These are phyloP conservation scores for Erynnis tages DNA, from an alignment of 2,888 invertebrate species.

Conservation along the genomic window DNA sequence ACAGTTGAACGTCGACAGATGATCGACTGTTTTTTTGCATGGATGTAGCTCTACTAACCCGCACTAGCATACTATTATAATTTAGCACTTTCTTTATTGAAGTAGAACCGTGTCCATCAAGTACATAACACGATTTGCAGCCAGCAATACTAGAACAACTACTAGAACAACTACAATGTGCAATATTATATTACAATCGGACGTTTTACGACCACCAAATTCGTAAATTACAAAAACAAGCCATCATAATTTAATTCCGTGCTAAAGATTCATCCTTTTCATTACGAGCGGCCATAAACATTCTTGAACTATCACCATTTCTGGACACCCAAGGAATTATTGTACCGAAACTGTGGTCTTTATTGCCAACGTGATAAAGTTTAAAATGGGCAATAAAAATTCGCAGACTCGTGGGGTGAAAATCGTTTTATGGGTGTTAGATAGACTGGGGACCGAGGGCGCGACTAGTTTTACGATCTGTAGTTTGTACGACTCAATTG, in stretches of 20 bases:
- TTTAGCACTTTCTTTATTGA: too few relatives aligned
- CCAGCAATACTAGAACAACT: too few relatives aligned
- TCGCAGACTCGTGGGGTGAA: constrained; percentile 12
- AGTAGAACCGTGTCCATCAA: too few relatives aligned
- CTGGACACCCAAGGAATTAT: background rate
- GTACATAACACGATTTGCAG: too few relatives aligned
- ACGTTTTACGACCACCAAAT: too few relatives aligned
- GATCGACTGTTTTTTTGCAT: too few relatives aligned
- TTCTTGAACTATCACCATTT: constrained; percentile 14
- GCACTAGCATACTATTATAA: too few relatives aligned
- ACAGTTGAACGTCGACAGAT: too few relatives aligned
- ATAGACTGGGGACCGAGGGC: constrained; percentile 14
- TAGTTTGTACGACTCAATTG: constrained; percentile 29
- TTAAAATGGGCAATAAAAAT: constrained; percentile 20
- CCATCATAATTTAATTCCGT: background rate
- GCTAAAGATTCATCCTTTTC: constrained; percentile 1
- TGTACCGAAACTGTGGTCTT: constrained; percentile 11
- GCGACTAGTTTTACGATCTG: constrained; percentile 21
- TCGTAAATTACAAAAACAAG: background rate
- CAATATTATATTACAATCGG: too few relatives aligned
- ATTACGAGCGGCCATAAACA: constrained; percentile 8
- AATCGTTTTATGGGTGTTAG: constrained; percentile 23
- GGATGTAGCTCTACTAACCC: too few relatives aligned
- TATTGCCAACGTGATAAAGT: constrained; percentile 18
- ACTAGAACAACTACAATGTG: too few relatives aligned